Percentiles rank a stretch among this genome's conserved stretches.
These are phyloP conservation scores for Phania funesta DNA, from an alignment of 2,888 invertebrate species.

Conservation along the genomic window DNA sequence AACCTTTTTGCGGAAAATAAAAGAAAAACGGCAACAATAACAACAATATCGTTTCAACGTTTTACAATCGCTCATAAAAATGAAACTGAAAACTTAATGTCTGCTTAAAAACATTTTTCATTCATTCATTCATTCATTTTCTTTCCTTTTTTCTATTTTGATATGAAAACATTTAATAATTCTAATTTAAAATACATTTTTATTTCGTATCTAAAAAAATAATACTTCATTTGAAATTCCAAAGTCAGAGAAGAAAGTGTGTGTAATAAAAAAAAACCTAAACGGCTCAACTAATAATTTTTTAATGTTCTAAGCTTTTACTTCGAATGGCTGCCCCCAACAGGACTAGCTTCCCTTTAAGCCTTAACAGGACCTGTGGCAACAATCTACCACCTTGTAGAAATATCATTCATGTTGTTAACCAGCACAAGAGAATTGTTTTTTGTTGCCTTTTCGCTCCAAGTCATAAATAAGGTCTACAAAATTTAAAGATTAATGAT, in stretches of 20 bases:
- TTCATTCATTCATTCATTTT: neutral
- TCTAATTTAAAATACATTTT: constrained; percentile 64
- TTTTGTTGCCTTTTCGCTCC: neutral
- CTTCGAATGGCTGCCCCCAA: constrained; percentile 46
- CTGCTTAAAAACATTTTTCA: constrained; percentile 56
- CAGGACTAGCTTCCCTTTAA: neutral
- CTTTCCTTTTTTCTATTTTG: neutral
- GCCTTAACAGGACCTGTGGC: constrained; percentile 29
- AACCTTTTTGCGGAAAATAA: constrained; percentile 38
- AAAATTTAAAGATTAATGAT: constrained; percentile 63
- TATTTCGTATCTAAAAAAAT: constrained; percentile 58
- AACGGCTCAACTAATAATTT: constrained; percentile 57
- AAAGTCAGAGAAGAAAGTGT: constrained; percentile 1
- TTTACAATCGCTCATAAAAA: constrained; percentile 61
- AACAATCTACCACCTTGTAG: constrained; percentile 45
- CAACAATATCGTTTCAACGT: constrained; percentile 47
- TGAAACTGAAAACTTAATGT: constrained; percentile 53
- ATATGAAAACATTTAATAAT: constrained; percentile 63
- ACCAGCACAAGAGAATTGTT: constrained; percentile 13
- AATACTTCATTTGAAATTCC: constrained; percentile 58
- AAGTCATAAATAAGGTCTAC: constrained; percentile 55
- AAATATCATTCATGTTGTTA: constrained; percentile 32
- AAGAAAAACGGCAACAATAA: constrained; percentile 36
- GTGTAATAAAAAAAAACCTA: constrained; percentile 23
- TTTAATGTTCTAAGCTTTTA: constrained; percentile 62